These are phyloP conservation scores for Ophiodon elongatus DNA, from an alignment of 2,113 vertebrate species.

Conservation along the genomic window DNA sequence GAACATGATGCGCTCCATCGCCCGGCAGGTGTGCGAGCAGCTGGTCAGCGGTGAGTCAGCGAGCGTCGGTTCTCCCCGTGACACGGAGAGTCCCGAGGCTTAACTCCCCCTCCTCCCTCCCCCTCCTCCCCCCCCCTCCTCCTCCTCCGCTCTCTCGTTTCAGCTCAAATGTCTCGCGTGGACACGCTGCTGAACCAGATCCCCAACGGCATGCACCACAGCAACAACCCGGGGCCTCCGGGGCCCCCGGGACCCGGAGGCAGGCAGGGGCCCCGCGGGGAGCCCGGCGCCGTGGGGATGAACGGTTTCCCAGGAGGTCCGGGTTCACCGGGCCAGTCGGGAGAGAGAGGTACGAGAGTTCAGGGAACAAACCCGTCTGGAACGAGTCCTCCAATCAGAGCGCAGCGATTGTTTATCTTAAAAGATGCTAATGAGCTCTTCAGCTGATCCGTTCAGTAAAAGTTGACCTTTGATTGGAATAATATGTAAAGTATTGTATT, in stretches of 20 bases:
- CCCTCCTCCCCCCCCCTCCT: too few species aligned
- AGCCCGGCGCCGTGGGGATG: conserved; percentile 90
- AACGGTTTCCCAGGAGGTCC: conserved; percentile 93
- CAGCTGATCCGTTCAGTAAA: too few species aligned
- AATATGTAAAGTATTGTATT: too few species aligned
- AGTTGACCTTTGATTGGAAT: too few species aligned
- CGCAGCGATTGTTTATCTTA: too few species aligned
- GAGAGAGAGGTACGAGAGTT: conserved; percentile 89
- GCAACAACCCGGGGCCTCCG: conserved; percentile 90
- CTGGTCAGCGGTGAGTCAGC: conserved; percentile 89
- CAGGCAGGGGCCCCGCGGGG: conserved; percentile 89
- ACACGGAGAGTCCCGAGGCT: neutral
- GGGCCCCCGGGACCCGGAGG: conserved; percentile 90
- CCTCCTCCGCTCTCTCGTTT: conserved; percentile 11
- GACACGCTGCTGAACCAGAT: conserved; percentile 96
- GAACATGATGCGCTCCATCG: conserved; percentile 97
- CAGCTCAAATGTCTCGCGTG: conserved; percentile 95
- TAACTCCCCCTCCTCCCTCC: neutral
- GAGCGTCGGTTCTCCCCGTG: neutral
- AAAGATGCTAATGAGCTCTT: too few species aligned
- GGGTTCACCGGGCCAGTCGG: conserved; percentile 90
- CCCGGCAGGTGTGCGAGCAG: conserved; percentile 97
- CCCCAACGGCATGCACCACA: conserved; percentile 89
- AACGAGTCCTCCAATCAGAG: too few species aligned
- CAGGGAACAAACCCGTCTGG: too few species aligned